phyloP scores from a whole-genome alignment of 23 tunicate species.

The Ciona savignyi region DNA sequence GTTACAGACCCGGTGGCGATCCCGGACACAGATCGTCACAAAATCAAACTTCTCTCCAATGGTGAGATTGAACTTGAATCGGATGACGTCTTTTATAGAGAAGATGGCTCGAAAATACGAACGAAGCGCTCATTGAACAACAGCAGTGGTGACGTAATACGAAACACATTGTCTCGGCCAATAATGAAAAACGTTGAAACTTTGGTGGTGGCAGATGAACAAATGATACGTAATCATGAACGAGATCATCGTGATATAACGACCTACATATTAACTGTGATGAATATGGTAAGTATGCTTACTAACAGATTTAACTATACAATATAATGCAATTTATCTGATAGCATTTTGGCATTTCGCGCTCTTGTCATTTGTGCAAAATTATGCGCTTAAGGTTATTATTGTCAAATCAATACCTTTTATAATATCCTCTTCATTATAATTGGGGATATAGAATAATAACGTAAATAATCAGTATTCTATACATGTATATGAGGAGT shows the following conservation, averaged over 20 bases:
- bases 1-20: conserved; percentile 55
- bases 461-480: no score
- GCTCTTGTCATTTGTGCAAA: no score
- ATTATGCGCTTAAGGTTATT: no score
- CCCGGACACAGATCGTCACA: conserved; percentile 9
- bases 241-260: conserved; percentile 77
- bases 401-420: no score
- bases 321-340: no score
- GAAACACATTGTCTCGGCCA: conserved; percentile 7
- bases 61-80: conserved; percentile 52
- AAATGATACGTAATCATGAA: conserved; percentile 74
- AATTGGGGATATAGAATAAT: no score
- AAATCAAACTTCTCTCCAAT: conserved; percentile 45
- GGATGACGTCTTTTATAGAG: neutral
- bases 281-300: conserved; percentile 97
- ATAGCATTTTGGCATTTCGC: no score
- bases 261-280: conserved; percentile 83
- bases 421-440: no score
- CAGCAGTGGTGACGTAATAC: neutral
- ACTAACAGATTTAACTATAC: no score
- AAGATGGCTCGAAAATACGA: neutral
- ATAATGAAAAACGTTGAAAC: conserved; percentile 58
- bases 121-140: neutral
- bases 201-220: conserved; percentile 82
- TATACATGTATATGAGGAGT: no score